Percentiles rank a stretch among this genome's conserved stretches.
phyloP scores from a whole-genome alignment of 2,888 invertebrate genomes.

The Rotaria macrura region DNA sequence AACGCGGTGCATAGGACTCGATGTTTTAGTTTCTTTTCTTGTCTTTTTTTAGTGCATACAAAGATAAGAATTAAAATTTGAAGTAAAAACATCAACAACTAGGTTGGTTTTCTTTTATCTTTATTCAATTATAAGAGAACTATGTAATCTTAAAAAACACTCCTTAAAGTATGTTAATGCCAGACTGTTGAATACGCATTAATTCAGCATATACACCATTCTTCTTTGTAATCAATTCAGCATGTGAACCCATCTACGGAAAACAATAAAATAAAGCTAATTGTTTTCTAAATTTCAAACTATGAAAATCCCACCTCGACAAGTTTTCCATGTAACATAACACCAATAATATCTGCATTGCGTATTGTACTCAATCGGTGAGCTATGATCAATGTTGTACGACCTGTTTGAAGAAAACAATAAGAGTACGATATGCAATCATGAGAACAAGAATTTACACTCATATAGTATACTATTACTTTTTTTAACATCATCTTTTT shows the following conservation, averaged over 20 bases:
- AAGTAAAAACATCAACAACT: too few relatives aligned
- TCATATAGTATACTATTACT: too few relatives aligned
- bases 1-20: too few relatives aligned
- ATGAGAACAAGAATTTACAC: too few relatives aligned
- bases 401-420: slow-evolving; percentile 49
- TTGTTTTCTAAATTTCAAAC: not conserved
- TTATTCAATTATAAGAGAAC: too few relatives aligned
- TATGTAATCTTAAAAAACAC: too few relatives aligned
- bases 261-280: not conserved
- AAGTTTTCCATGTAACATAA: slow-evolving; percentile 69
- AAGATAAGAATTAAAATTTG: too few relatives aligned
- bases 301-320: slow-evolving; percentile 61
- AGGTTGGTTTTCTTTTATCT: too few relatives aligned
- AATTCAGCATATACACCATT: not conserved
- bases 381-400: slow-evolving; percentile 87
- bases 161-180: not conserved
- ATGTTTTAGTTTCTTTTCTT: too few relatives aligned
- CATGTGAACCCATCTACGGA: not conserved
- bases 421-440: too few relatives aligned
- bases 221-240: not conserved
- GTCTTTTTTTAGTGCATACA: too few relatives aligned
- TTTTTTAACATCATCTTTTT: too few relatives aligned
- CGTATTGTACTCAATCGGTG: slow-evolving; percentile 80
- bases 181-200: not conserved
- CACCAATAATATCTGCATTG: slow-evolving; percentile 81